Base-by-base conservation (phyloP, 2,888 invertebrate genomes). In the Elmis aenea region DNA sequence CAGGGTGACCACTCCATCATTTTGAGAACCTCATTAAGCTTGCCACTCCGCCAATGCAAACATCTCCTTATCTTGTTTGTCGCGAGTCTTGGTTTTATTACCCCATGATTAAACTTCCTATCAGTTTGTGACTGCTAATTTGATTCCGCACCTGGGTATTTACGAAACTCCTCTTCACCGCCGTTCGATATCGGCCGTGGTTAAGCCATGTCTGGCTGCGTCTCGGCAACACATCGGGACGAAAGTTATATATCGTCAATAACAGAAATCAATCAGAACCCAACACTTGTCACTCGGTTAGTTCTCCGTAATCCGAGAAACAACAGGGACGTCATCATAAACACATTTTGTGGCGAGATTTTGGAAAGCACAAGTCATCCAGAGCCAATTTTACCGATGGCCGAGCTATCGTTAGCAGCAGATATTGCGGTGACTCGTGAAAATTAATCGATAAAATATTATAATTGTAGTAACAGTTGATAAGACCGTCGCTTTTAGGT, bases 391-490 rank as follows among this genome's bases (percentile, higher is more conserved):
- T 67, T 61, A 52, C 55, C 64, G 57, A 62, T 62, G 61, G 58
- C 54, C 55, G 55, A 57, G 56, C 64, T 56, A 62, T 65, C 64
- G 64, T 64, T 65, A 65, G 59, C 64, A 61, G 59, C 59, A 60
- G 62, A 64, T 65, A 65, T 64, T 64, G 63, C 58, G 60, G 62
- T 62, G 66, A 66, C 66, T 63, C 59, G 66, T 58, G 59, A 54
- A 61, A 64, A 66, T 65, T 66, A 66, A 67, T 67, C 66, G 67
- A 64, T 59, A 59, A 63, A 66, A 66, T 67, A 67, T 67, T 67
- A 59, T 66, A 67, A 67, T 66, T 66, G 58, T 57, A 52, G 51
- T 23, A 64, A 60, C 63, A 64, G 61, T 63, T 42, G 41, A 33
- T 28, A 42, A 26, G 18, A 18, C 18, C 8, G 18, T 8, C 18